Evolutionary conservation across 2,888 invertebrate genomes (phyloP).

Genomic region (Spicauda simplicius): DNA sequence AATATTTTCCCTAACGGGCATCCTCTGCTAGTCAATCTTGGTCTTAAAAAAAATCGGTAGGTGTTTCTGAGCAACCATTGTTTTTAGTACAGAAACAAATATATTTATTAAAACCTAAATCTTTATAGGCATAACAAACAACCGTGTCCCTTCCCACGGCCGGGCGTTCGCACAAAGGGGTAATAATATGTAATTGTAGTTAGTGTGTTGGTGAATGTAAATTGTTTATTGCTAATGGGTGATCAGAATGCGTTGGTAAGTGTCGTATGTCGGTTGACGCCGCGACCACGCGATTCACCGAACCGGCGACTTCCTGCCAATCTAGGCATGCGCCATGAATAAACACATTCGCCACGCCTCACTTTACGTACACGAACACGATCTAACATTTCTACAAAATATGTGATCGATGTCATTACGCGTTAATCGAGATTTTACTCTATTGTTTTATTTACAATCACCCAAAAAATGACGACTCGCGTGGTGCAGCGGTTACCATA

Average conservation of each 20-base stretch:
- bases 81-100: no score
- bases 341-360: conserved; percentile 62
- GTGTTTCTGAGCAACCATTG: no score
- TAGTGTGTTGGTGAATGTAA: conserved; percentile 39
- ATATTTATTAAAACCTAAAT: conserved; percentile 17
- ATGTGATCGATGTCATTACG: conserved; percentile 20
- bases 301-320: conserved; percentile 75
- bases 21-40: no score
- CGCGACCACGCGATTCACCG: conserved; percentile 65
- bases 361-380: conserved; percentile 38
- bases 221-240: conserved; percentile 55
- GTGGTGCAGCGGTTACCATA: no score
- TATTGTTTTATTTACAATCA: no score
- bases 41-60: no score
- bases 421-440: not conserved
- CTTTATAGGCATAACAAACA: conserved; percentile 13
- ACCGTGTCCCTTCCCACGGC: conserved; percentile 29
- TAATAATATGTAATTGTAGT: conserved; percentile 36
- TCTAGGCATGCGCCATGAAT: conserved; percentile 68
- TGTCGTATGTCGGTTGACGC: conserved; percentile 62
- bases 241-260: conserved; percentile 53
- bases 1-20: no score
- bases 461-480: no score
- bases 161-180: conserved; percentile 19
- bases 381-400: conserved; percentile 31